Percentiles rank a stretch among this genome's conserved stretches.
Conservation (phyloP, 2,888 invertebrate genomes). For the Drosophila colorata region DNA sequence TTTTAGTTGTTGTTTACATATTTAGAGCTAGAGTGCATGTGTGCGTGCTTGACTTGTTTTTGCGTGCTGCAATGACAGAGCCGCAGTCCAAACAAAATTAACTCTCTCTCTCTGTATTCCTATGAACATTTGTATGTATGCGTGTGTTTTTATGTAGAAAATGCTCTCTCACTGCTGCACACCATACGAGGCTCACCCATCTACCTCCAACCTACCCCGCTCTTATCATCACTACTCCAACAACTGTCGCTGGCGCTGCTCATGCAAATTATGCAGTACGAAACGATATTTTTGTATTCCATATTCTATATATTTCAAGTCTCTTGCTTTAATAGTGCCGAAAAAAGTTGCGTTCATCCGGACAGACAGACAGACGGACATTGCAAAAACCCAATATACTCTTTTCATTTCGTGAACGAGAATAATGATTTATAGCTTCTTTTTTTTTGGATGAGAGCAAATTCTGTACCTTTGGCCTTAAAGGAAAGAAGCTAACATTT, state of each 20-base stretch:
- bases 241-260: constrained; percentile 15
- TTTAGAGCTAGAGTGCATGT: constrained; percentile 48
- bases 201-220: constrained; percentile 1
- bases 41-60: constrained; percentile 69
- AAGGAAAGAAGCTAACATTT: too few species aligned
- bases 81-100: constrained; percentile 32
- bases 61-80: constrained; percentile 76
- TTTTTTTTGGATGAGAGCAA: too few species aligned
- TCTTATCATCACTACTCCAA: constrained; percentile 14
- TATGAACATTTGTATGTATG: constrained; percentile 1
- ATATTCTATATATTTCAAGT: too few species aligned
- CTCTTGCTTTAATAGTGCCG: too few species aligned
- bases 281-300: constrained; percentile 55
- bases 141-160: constrained; percentile 13
- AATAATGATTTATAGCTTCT: too few species aligned
- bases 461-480: too few species aligned
- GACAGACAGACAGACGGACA: too few species aligned
- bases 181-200: constrained; percentile 15
- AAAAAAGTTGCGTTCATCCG: too few species aligned
- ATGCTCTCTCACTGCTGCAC: constrained; percentile 35
- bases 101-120: constrained; percentile 27
- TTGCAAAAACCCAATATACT: too few species aligned
- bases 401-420: too few species aligned
- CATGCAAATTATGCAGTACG: constrained; percentile 64
- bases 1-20: constrained; percentile 70